These are phyloP conservation scores for Palythoa caribaeorum DNA, from an alignment of 92 coral and sea anemone genomes.

Conservation along the genomic window DNA sequence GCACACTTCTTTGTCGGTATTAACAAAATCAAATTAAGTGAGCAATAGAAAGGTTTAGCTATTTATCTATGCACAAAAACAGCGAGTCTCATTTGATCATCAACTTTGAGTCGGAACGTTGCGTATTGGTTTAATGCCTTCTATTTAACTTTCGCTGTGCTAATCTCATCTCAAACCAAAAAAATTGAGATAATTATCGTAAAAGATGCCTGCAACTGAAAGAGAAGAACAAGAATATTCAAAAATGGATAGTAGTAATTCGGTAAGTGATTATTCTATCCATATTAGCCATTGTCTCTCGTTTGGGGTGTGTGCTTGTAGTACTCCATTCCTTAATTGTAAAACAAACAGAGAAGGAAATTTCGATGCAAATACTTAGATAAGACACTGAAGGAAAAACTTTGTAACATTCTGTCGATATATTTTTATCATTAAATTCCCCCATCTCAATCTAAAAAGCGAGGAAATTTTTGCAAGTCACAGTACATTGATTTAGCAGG, in stretches of 20 bases:
- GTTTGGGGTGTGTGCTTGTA: conserved; percentile 6
- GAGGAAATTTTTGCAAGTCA: conserved; percentile 24
- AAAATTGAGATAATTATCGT: background rate
- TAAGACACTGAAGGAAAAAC: background rate
- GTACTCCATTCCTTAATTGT: background rate
- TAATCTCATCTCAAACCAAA: background rate
- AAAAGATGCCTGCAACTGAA: conserved; percentile 30
- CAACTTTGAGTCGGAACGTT: background rate
- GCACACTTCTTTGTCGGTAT: background rate
- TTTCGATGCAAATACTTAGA: background rate
- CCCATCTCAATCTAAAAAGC: too few relatives aligned
- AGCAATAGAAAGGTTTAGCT: background rate
- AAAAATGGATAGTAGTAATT: background rate
- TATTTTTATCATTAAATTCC: background rate
- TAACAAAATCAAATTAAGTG: conserved; percentile 4
- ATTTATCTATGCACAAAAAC: conserved; percentile 25
- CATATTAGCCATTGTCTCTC: background rate
- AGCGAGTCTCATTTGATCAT: background rate
- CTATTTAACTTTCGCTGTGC: background rate
- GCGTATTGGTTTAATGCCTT: background rate
- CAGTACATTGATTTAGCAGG: background rate
- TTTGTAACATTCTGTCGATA: background rate
- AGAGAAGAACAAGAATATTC: background rate
- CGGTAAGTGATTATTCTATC: conserved; percentile 15
- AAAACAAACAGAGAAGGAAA: background rate